Conservation (phyloP, 2,888 invertebrate species). For the Notocelia uddmanniana region DNA sequence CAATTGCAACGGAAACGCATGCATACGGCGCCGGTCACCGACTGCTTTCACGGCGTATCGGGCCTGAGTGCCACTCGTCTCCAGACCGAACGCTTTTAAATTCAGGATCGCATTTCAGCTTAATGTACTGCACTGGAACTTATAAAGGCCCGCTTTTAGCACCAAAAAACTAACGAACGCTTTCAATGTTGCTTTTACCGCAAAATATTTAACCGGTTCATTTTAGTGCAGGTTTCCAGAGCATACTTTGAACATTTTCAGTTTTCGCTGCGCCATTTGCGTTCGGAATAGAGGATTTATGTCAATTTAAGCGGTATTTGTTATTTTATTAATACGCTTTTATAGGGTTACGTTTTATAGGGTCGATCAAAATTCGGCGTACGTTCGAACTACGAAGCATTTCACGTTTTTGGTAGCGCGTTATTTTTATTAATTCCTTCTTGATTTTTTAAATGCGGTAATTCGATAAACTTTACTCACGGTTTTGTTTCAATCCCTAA, state of each 20-base stretch:
- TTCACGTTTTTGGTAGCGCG: neutral
- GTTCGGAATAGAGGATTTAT: neutral
- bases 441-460: too few relatives aligned
- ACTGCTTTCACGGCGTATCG: constrained; percentile 36
- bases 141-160: constrained; percentile 31
- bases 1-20: constrained; percentile 59
- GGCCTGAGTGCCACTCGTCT: constrained; percentile 33
- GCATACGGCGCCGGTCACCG: constrained; percentile 55
- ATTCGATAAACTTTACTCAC: too few relatives aligned
- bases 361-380: neutral
- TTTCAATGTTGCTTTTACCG: constrained; percentile 19
- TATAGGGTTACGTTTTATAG: neutral
- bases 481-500: too few relatives aligned
- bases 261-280: constrained; percentile 12
- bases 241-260: constrained; percentile 9
- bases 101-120: constrained; percentile 40
- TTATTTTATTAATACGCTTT: neutral
- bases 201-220: constrained; percentile 21
- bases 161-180: constrained; percentile 17
- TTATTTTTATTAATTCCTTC: neutral
- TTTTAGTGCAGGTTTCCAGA: constrained; percentile 14
- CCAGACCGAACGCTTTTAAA: constrained; percentile 37
- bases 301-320: neutral
- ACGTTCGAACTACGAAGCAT: neutral
- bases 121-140: constrained; percentile 33